A percentile compares a stretch with the other conserved stretches of the same genome.
phyloP scores from a whole-genome alignment of 2,797 vertebrate genomes.

The Rousettus madagascariensis region DNA sequence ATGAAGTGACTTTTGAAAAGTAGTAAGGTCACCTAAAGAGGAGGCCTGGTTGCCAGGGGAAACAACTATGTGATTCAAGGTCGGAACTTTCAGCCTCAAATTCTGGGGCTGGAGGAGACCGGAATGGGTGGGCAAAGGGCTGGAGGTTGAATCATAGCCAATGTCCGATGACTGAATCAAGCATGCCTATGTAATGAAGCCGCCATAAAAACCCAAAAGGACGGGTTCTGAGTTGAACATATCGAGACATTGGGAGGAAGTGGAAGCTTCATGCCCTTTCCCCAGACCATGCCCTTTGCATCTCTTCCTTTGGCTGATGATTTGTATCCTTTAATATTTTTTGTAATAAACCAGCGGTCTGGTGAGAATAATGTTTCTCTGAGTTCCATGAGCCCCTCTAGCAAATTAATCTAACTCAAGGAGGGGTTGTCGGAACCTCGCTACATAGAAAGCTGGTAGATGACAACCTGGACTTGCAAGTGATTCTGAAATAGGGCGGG shows the following conservation, averaged over 20 bases:
- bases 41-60: background rate
- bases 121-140: too few relatives aligned
- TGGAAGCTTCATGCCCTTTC: background rate
- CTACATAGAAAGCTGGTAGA: background rate
- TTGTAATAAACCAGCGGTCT: background rate
- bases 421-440: background rate
- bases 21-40: background rate
- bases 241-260: fast-evolving
- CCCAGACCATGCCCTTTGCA: background rate
- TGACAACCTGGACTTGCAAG: background rate
- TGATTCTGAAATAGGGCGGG: background rate
- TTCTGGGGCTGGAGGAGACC: background rate
- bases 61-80: background rate
- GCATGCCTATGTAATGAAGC: background rate
- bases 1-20: background rate
- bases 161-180: background rate
- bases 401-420: background rate
- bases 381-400: background rate
- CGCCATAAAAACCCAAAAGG: background rate
- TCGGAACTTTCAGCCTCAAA: background rate
- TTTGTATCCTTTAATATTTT: background rate
- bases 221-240: background rate
- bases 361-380: background rate
- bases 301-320: background rate
- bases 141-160: background rate